phyloP scores from a whole-genome alignment of 2,888 invertebrate species.

The Congeria kusceri region DNA sequence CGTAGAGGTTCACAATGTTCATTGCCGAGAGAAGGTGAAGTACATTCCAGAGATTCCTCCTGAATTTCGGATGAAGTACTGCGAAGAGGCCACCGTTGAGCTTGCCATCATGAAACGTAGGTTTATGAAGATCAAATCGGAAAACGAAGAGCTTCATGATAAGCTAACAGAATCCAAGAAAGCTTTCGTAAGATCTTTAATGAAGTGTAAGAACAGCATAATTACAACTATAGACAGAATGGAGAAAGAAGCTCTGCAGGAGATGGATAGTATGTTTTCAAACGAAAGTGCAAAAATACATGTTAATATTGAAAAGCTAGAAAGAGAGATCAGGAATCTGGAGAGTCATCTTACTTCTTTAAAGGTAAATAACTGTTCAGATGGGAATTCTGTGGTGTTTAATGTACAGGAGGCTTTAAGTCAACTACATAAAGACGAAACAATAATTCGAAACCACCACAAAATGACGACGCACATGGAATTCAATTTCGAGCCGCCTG shows the following conservation, averaged over 20 bases:
- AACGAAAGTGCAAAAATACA: conserved; percentile 36
- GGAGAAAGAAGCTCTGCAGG: conserved; percentile 53
- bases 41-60: conserved; percentile 62
- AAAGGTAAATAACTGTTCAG: conserved; percentile 10
- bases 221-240: conserved; percentile 45
- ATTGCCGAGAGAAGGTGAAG: conserved; percentile 58
- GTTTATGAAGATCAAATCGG: conserved; percentile 47
- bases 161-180: conserved; percentile 39
- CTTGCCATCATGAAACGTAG: conserved; percentile 43
- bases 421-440: conserved; percentile 26
- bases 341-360: conserved; percentile 27
- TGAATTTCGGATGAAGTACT: conserved; percentile 37
- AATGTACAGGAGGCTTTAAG: conserved; percentile 46
- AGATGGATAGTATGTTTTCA: conserved; percentile 49
- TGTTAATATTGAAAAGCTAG: conserved; percentile 33
- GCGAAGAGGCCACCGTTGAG: conserved; percentile 43
- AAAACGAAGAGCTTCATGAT: conserved; percentile 29
- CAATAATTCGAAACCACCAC: conserved; percentile 36
- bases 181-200: conserved; percentile 39
- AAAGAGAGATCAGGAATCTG: conserved; percentile 32
- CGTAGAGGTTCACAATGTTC: conserved; percentile 58
- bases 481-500: conserved; percentile 39
- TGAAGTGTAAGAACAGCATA: conserved; percentile 48
- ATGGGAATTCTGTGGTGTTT: conserved; percentile 31
- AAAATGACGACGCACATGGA: conserved; percentile 25